Percentiles rank a stretch among this genome's conserved stretches.
phyloP scores from a whole-genome alignment of 2,797 vertebrate species.

The Poecilia velifera region DNA sequence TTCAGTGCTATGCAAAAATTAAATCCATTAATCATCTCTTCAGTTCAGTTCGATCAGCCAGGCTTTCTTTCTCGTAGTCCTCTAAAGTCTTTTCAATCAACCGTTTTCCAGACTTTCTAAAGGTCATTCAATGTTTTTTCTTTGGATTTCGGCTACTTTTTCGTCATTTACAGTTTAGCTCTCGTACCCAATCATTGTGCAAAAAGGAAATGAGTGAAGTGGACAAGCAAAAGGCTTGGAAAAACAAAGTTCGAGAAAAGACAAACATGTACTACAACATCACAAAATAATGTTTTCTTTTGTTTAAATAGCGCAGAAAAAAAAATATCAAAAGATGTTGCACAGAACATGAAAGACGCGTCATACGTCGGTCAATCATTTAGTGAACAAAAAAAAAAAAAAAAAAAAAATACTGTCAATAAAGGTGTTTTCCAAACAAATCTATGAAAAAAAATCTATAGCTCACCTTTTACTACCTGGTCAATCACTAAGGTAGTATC shows the following conservation, averaged over 20 bases:
- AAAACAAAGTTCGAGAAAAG: background rate
- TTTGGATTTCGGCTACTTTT: slow-evolving; percentile 1
- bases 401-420: background rate
- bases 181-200: background rate
- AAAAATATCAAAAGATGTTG: background rate
- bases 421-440: background rate
- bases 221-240: background rate
- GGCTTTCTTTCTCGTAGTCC: background rate
- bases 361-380: background rate
- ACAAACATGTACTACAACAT: background rate
- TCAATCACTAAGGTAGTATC: background rate
- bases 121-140: background rate
- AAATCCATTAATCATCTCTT: background rate
- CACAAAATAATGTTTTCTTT: background rate
- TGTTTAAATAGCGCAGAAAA: background rate
- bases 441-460: background rate
- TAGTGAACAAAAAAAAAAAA: background rate
- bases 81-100: background rate
- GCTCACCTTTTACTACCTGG: too few relatives aligned
- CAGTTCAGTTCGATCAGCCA: background rate
- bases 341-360: background rate
- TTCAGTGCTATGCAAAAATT: background rate
- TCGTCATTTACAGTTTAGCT: background rate
- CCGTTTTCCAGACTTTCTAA: background rate
- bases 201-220: background rate